These are phyloP conservation scores for Morone saxatilis DNA, from an alignment of 2,113 vertebrate species.

Conservation along the genomic window DNA sequence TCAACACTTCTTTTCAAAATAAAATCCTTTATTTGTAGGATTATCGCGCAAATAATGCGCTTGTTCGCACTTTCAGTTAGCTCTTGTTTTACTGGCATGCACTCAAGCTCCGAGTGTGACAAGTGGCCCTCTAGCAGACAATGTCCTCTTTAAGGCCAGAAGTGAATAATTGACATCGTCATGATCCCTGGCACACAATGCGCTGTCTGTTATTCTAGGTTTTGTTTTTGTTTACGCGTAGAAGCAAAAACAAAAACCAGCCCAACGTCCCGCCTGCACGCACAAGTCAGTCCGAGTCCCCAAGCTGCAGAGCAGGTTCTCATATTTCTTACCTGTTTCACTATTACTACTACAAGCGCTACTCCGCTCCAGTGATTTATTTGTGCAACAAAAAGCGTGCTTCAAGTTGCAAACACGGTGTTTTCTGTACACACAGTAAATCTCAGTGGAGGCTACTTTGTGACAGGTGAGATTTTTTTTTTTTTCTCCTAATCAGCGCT, in stretches of 20 bases:
- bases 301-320: slow-evolving; percentile 68
- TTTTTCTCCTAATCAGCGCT: background rate
- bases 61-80: slow-evolving; percentile 59
- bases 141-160: slow-evolving; percentile 69
- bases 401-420: background rate
- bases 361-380: background rate
- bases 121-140: slow-evolving; percentile 76
- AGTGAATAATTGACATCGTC: slow-evolving; percentile 82
- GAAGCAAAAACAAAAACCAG: background rate
- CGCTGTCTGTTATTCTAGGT: slow-evolving; percentile 54
- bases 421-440: background rate
- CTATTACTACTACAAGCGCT: background rate
- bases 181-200: slow-evolving; percentile 76
- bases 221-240: slow-evolving; percentile 71
- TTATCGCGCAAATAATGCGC: background rate
- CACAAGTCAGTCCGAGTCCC: slow-evolving; percentile 22
- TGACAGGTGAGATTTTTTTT: slow-evolving; percentile 70
- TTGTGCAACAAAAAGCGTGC: background rate
- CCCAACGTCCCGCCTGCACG: slow-evolving; percentile 28
- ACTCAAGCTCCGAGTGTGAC: slow-evolving; percentile 60
- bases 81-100: slow-evolving; percentile 60
- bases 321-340: slow-evolving; percentile 41
- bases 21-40: background rate
- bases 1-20: background rate
- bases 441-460: background rate